Evolutionary conservation across 2,888 invertebrate genomes (phyloP), one percentile per base, ranked within the genome.

Genomic region (Masnerella sp.): DNA sequence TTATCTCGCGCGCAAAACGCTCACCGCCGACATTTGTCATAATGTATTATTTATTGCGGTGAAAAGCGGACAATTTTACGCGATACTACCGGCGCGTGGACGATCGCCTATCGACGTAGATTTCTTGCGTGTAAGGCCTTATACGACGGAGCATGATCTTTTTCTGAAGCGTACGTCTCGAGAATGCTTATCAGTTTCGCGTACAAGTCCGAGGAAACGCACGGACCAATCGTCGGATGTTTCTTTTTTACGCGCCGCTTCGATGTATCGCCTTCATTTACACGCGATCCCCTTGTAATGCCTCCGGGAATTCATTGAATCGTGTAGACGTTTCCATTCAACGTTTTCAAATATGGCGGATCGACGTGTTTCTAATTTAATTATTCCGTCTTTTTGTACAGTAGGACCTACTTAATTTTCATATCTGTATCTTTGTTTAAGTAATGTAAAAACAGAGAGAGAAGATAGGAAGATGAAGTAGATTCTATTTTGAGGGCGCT

Each of bases 11-110:
- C 8, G 38, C 51, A 68, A 68, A 68, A 59, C 43, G 9, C 7
- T 61, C 15, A 40, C 30, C 38, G 38, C 36, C 32, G 15, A 61
- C 47, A 45, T 47, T 61, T 54, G 52, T 42, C 43, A 47, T 18
- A 54, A 69, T 69, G 69, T 47, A 69, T 69, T 69, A 69, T 69
- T 69, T 69, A 69, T 69, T 38, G 43, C 45, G 20, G 28, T 18
- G 18, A 51, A 45, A 22, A 17, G 18, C 11, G 17, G 15, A 30
- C 45, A 52, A 30, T 54, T 69, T 64, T 40, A 47, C 9, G 43
- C 36, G 30, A 59, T 49, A 36, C 47, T 8, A 58, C 30, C 36
- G 62, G 62, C 70, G 62, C 70, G 70, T 62, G 62, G 70, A 70
- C 49, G 59, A 36, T 17, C 32, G 51, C 15, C 47, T 51, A 34